Evolutionary conservation across 2,888 invertebrate genomes (phyloP).

Genomic region (Papilio elwesi): DNA sequence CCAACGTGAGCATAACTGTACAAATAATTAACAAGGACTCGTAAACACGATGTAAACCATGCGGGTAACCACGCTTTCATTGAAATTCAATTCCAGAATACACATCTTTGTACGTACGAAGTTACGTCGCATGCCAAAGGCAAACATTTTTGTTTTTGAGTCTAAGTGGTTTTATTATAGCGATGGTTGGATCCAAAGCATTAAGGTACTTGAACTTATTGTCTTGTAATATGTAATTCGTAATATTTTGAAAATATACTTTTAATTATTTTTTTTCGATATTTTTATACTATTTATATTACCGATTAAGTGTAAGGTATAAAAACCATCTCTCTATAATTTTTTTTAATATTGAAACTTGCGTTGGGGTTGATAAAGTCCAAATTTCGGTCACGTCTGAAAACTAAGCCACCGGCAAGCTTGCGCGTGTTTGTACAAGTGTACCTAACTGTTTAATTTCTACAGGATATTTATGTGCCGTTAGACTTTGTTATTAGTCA

Average conservation of each 20-base stretch:
- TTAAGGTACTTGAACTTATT: too few species aligned
- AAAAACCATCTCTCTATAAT: too few species aligned
- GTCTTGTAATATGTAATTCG: too few species aligned
- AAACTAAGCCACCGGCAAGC: conserved; percentile 57
- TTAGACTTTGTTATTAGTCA: conserved; percentile 49
- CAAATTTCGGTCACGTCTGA: conserved; percentile 41
- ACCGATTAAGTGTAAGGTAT: too few species aligned
- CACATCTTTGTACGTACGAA: too few species aligned
- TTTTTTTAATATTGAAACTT: background rate
- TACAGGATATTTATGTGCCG: conserved; percentile 57
- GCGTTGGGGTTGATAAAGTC: conserved; percentile 37
- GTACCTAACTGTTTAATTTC: conserved; percentile 54
- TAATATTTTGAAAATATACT: too few species aligned
- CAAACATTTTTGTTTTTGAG: too few species aligned
- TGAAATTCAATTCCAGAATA: conserved; percentile 4
- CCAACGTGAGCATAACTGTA: conserved; percentile 6
- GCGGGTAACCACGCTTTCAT: conserved; percentile 14
- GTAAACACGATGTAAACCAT: conserved; percentile 19
- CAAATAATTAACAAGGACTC: conserved; percentile 17
- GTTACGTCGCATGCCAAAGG: too few species aligned
- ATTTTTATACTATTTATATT: too few species aligned
- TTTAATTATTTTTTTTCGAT: too few species aligned
- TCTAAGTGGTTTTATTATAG: too few species aligned
- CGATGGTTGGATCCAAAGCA: too few species aligned
- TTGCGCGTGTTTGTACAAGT: conserved; percentile 64